Base-by-base conservation (phyloP, 2,797 vertebrate genomes). In the Steatocranus sp. region DNA sequence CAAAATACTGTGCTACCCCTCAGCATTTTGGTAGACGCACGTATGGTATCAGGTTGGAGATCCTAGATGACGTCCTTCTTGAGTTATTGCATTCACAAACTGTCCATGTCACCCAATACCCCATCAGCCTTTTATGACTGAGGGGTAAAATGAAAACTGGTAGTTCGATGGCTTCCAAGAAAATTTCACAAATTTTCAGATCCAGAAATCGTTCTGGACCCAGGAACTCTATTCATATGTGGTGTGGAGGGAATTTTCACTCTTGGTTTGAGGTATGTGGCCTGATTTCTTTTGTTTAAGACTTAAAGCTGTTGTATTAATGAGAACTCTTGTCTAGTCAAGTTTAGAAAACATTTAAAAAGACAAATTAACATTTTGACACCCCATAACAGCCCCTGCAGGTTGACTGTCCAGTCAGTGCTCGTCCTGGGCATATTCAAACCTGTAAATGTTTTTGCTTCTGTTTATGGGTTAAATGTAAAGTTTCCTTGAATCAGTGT, bases 121-220 rank as follows among this genome's bases (percentile, higher is more conserved):
- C 50, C 50, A 53, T 27, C 15, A 18, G 54, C 27, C 54, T 58
- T 32, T 10, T 56, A 56, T 56, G 54, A 8, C 15, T 32, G 27
- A 56, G 54, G 54, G 27, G 15, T 18, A 56, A 58, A 56, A 32
- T 32, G 1, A 56, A 56, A 56, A 32, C 27, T 58, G 54, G 1
- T 18, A 32, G 27, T 9, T 41, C 0, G 1, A 68, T 25, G 38
- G 0, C 38, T 25, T 43, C 38, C 6, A 2, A 56, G 36, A 68
- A 68, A 17, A 68, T 68, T 23, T 17, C 2, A 17, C 36, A 66
- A 68, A 68, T 15, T 11, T 68, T 43, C 14, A 18, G 63, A 43
- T 43, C 63, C 14, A 68, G 23, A 68, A 17, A 43, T 48, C 0
- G 0, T 48, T 73, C 66, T 48, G 66, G 41, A 46, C 25, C 41